Evolutionary conservation across 2,797 vertebrate genomes (phyloP).

Genomic region (Ceryle rudis): DNA sequence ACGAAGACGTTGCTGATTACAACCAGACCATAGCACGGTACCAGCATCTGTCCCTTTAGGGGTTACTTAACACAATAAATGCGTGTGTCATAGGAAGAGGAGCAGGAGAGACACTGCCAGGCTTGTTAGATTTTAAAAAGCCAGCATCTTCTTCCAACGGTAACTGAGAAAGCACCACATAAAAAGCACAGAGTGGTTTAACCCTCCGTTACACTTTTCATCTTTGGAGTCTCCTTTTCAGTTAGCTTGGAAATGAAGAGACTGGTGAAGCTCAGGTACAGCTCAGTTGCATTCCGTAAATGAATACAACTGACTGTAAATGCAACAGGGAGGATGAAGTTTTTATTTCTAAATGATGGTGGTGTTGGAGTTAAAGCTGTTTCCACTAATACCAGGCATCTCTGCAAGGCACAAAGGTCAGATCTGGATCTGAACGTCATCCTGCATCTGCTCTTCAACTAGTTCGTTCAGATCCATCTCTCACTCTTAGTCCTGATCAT

Average conservation of each 20-base stretch:
- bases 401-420: slow-evolving; percentile 32
- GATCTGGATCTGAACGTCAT: background rate
- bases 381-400: background rate
- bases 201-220: background rate
- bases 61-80: background rate
- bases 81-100: background rate
- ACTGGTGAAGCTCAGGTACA: slow-evolving; percentile 17
- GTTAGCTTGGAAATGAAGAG: slow-evolving; percentile 17
- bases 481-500: background rate
- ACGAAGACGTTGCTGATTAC: background rate
- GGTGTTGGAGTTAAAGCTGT: background rate
- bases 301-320: slow-evolving; percentile 2
- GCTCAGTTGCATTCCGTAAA: slow-evolving; percentile 6
- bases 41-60: background rate
- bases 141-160: slow-evolving; percentile 14
- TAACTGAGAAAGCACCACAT: slow-evolving; percentile 29
- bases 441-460: background rate
- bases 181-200: background rate
- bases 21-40: background rate
- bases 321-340: background rate
- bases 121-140: slow-evolving; percentile 8
- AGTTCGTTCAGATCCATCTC: background rate
- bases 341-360: slow-evolving; percentile 28
- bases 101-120: slow-evolving; percentile 36
- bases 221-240: slow-evolving; percentile 1